Evolutionary conservation across 2,888 invertebrate species (phyloP).

Genomic region (Cynaeus angustus): DNA sequence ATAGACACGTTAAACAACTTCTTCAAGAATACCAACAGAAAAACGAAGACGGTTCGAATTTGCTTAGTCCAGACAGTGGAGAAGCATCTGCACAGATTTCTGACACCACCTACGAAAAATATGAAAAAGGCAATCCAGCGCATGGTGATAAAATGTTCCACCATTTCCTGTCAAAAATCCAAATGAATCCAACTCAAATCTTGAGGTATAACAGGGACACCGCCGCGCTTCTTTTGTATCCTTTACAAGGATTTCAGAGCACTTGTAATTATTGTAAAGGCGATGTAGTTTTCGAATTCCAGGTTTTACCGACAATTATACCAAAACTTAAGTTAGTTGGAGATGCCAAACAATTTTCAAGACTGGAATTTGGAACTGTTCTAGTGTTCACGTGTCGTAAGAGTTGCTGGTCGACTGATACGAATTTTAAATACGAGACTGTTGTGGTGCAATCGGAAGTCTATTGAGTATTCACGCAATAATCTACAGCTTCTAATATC

Average conservation of each 20-base stretch:
- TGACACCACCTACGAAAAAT: constrained; percentile 77
- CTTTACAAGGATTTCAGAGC: constrained; percentile 74
- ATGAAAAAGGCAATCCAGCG: constrained; percentile 85
- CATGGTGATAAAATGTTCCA: constrained; percentile 91
- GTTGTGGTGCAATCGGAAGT: constrained; percentile 85
- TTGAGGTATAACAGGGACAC: constrained; percentile 87
- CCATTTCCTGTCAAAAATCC: constrained; percentile 82
- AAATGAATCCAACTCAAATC: constrained; percentile 86
- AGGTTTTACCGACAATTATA: constrained; percentile 87
- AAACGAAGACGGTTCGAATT: constrained; percentile 68
- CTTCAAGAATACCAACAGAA: constrained; percentile 77
- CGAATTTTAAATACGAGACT: constrained; percentile 80
- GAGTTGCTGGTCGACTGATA: constrained; percentile 88
- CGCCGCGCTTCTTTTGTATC: constrained; percentile 80
- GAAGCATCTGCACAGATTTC: constrained; percentile 52
- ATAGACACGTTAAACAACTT: constrained; percentile 77
- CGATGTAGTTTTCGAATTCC: constrained; percentile 85
- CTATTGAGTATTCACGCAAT: constrained; percentile 55
- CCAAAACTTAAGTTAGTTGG: constrained; percentile 78
- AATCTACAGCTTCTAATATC: constrained; percentile 6
- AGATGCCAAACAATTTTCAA: constrained; percentile 71
- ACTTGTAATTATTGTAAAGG: constrained; percentile 83
- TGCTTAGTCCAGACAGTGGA: constrained; percentile 35
- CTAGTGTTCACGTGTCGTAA: constrained; percentile 87
- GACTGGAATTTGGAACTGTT: constrained; percentile 90